Percentiles rank a stretch among this genome's conserved stretches.
Conservation (phyloP, 2,888 invertebrate genomes). For the Cerastis leucographa region DNA sequence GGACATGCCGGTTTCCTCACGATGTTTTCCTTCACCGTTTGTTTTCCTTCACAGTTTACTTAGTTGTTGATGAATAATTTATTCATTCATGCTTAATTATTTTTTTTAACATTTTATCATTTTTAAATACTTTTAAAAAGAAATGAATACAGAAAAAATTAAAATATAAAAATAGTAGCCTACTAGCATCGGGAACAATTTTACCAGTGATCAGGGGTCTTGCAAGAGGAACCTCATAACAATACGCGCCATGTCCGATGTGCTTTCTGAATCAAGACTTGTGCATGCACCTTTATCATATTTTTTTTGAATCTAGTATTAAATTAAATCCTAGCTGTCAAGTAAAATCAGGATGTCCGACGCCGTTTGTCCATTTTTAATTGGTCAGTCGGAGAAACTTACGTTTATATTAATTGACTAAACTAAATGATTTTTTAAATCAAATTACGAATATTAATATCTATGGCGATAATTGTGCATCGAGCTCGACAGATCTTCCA, state of each 20-base stretch:
- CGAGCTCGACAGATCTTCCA: neutral
- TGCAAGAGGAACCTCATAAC: neutral
- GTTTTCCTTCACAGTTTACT: too few relatives aligned
- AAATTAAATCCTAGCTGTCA: neutral
- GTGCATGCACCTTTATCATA: neutral
- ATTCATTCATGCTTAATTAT: neutral
- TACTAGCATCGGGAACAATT: neutral
- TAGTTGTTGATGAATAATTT: neutral
- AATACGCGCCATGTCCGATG: neutral
- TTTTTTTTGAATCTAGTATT: neutral
- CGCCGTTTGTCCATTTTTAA: neutral
- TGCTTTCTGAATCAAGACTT: neutral
- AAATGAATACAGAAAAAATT: neutral
- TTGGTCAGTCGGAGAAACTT: neutral
- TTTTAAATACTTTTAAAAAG: neutral
- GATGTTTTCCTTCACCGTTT: too few relatives aligned
- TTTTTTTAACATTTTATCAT: neutral
- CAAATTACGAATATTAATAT: too few relatives aligned
- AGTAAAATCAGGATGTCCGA: neutral
- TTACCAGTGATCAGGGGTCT: neutral
- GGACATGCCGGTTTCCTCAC: too few relatives aligned
- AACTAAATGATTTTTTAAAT: too few relatives aligned
- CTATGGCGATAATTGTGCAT: neutral
- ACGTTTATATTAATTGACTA: too few relatives aligned
- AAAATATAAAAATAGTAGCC: neutral